Conservation (phyloP, 2,888 invertebrate species). For the Dione vanillae region DNA sequence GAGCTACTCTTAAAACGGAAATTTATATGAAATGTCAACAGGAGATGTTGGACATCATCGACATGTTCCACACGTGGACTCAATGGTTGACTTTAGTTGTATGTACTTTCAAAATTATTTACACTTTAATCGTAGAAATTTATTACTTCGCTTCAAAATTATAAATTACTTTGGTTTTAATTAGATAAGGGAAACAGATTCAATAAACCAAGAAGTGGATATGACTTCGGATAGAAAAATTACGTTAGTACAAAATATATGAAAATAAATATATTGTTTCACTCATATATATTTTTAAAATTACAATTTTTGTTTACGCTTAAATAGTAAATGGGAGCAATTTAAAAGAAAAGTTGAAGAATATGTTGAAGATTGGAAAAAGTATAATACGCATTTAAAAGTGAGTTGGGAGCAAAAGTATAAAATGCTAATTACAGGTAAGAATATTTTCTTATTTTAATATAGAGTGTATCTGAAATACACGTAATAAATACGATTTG, state of each 20-base stretch:
- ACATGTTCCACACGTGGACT: slow-evolving; percentile 74
- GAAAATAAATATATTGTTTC: not conserved
- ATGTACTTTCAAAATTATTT: slow-evolving; percentile 46
- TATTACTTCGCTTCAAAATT: not conserved
- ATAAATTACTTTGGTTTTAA: slow-evolving; percentile 37
- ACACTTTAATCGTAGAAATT: not conserved
- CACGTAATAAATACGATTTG: no score
- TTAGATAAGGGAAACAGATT: slow-evolving; percentile 67
- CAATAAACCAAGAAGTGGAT: slow-evolving; percentile 49
- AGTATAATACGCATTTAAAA: slow-evolving; percentile 66
- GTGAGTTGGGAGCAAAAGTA: slow-evolving; percentile 70
- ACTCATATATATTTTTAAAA: not conserved
- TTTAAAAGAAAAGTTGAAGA: slow-evolving; percentile 65
- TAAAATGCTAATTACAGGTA: slow-evolving; percentile 62
- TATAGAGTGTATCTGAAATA: no score
- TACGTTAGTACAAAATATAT: slow-evolving; percentile 55
- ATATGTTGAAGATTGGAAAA: slow-evolving; percentile 65
- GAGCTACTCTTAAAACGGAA: slow-evolving; percentile 62
- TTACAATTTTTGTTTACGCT: not conserved
- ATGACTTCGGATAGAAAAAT: slow-evolving; percentile 51
- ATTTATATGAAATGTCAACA: slow-evolving; percentile 63
- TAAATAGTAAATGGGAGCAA: slow-evolving; percentile 65
- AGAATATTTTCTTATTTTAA: slow-evolving; percentile 11
- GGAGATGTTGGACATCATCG: slow-evolving; percentile 69
- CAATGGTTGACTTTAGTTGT: slow-evolving; percentile 71